Conservation (phyloP, 2,888 invertebrate genomes). For the Clunio marinus region DNA sequence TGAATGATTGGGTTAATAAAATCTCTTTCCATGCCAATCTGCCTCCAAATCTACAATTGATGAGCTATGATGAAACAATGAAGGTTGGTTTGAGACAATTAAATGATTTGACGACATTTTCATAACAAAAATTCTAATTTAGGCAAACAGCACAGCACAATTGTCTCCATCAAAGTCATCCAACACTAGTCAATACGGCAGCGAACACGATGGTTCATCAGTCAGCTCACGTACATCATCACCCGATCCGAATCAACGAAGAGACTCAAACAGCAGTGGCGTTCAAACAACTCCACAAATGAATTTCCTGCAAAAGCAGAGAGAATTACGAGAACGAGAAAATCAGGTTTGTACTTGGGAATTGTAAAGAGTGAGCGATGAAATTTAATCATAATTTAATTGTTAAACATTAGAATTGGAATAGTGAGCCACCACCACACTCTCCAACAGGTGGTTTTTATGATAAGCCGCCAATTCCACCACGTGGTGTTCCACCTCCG, state of each 20-base stretch:
- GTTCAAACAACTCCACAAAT: conserved; percentile 53
- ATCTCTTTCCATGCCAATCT: conserved; percentile 88
- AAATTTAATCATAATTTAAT: background rate
- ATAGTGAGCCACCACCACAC: conserved; percentile 41
- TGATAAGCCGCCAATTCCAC: conserved; percentile 59
- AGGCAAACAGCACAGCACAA: background rate
- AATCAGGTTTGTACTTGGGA: conserved; percentile 47
- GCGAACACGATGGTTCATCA: conserved; percentile 52
- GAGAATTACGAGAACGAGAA: conserved; percentile 49
- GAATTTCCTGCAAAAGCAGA: conserved; percentile 54
- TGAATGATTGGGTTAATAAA: conserved; percentile 89
- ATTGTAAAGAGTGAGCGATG: conserved; percentile 41
- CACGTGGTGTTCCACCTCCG: conserved; percentile 58
- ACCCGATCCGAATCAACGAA: conserved; percentile 53
- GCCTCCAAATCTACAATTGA: conserved; percentile 81
- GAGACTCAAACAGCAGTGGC: conserved; percentile 47
- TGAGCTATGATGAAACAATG: conserved; percentile 71
- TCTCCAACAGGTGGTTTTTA: conserved; percentile 46
- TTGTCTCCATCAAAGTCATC: background rate
- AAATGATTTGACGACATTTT: background rate
- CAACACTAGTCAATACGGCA: conserved; percentile 22
- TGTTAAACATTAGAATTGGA: conserved; percentile 24
- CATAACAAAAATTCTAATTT: background rate
- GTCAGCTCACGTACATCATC: conserved; percentile 57
- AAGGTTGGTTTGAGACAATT: conserved; percentile 51